Percentiles rank a stretch among this genome's conserved stretches.
These are phyloP conservation scores for Pseudotriccus pelzelni DNA, from an alignment of 2,797 vertebrate genomes.

Conservation along the genomic window DNA sequence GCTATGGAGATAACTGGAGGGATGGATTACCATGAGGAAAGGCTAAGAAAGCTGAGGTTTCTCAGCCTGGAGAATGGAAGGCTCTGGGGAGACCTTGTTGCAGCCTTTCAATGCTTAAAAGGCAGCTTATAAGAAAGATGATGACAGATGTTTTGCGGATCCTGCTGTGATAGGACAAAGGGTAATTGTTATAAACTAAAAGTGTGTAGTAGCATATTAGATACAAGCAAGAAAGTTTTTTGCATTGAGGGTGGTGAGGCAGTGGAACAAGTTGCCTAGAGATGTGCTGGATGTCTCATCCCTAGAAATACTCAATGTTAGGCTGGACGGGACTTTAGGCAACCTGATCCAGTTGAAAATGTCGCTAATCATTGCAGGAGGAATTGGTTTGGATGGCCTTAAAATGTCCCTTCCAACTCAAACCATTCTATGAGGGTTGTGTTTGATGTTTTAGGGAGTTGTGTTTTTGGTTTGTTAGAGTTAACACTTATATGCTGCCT, in stretches of 20 bases:
- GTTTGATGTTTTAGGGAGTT: not conserved
- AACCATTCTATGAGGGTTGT: not conserved
- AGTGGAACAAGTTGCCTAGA: not conserved
- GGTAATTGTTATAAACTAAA: not conserved
- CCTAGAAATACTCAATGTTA: not conserved
- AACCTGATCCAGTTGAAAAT: not conserved
- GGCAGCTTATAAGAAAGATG: accelerated
- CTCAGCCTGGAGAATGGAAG: not conserved
- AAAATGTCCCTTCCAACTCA: not conserved
- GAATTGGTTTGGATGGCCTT: not conserved
- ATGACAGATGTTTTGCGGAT: not conserved
- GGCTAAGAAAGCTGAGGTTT: not conserved
- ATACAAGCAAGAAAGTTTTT: not conserved
- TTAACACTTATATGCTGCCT: not conserved
- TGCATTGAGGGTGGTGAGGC: not conserved
- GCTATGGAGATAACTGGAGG: too few relatives aligned
- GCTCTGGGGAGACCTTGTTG: not conserved
- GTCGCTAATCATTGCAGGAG: not conserved
- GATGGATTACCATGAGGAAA: not conserved
- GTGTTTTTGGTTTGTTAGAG: not conserved
- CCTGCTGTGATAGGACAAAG: not conserved
- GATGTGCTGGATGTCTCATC: not conserved
- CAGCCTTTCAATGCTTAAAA: accelerated
- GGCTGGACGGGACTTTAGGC: accelerated
- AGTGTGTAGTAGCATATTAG: not conserved